Evolutionary conservation across 1,140 invertebrate genomes (phyloP).

Genomic region (Diploscapter pachys): DNA sequence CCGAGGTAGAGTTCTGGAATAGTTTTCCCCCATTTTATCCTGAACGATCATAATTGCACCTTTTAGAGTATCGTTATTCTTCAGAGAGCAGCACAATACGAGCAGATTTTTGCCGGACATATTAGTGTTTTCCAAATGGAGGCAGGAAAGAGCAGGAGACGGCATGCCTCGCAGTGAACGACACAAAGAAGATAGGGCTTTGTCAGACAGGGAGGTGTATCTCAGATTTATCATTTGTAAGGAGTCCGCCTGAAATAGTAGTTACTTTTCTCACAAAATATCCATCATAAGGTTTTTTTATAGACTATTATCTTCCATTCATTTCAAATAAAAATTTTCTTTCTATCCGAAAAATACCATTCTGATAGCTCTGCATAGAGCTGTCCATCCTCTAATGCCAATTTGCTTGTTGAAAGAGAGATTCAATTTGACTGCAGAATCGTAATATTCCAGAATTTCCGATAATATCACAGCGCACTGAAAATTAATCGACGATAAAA

Average conservation of each 20-base stretch:
- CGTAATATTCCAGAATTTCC: constrained; percentile 42
- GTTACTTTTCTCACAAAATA: too few relatives aligned
- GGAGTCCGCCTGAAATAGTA: constrained; percentile 25
- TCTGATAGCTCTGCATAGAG: constrained; percentile 28
- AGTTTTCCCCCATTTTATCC: constrained; percentile 4
- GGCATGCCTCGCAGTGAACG: constrained; percentile 33
- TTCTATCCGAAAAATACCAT: constrained; percentile 32
- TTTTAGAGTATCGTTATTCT: constrained; percentile 28
- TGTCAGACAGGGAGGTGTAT: constrained; percentile 35
- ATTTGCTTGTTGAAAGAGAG: constrained; percentile 42
- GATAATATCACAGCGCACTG: constrained; percentile 33
- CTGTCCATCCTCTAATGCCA: constrained; percentile 34
- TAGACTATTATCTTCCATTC: too few relatives aligned
- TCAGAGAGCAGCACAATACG: constrained; percentile 35
- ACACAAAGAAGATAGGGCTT: constrained; percentile 23
- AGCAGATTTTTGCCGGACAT: constrained; percentile 40
- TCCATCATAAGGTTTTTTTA: too few relatives aligned
- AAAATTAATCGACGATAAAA: constrained; percentile 2
- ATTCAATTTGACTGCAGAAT: constrained; percentile 36
- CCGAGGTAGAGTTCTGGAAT: constrained; percentile 37
- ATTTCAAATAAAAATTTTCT: constrained; percentile 14
- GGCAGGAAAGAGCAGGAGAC: constrained; percentile 28
- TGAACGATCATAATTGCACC: background rate
- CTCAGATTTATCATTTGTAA: constrained; percentile 37
- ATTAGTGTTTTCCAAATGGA: constrained; percentile 39